Base-by-base conservation (phyloP, 2,888 invertebrate genomes). In the Tryphoninae sp. region DNA sequence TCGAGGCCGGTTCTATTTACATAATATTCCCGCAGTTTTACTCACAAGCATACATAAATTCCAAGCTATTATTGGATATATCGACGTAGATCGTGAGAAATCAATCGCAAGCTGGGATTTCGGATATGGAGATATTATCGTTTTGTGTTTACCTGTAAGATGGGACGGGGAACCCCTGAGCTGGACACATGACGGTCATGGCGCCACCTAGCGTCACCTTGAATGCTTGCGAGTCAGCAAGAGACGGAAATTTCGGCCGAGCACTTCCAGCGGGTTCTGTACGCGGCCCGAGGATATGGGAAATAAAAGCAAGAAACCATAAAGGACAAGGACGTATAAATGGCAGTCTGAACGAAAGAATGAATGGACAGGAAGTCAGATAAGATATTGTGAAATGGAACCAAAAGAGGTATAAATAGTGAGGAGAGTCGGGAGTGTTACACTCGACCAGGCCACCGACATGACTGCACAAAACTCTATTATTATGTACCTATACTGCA, bases 191-290 rank as follows among this genome's bases (percentile, higher is more conserved):
- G 80, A 93, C 86, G 76, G 93, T 93, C 88, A 93, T 90, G 85
- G 92, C 91, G 81, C 91, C 91, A 87, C 89, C 87, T 81, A 91
- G 89, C 78, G 83, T 84, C 82, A 91, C 89, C 88, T 90, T 90
- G 87, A 92, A 92, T 26, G 90, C 88, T 84, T 92, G 92, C 51
- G 89, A 92, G 80, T 92, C 91, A 76, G 91, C 93, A 84, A 93
- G 92, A 86, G 95, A 93, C 83, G 94, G 93, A 87, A 95, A 94
- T 92, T 94, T 94, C 71, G 95, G 95, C 78, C 93, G 93, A 55
- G 94, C 93, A 88, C 93, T 94, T 82, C 94, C 94, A 80, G 95
- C 93, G 8, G 94, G 95, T 90, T 94, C 92, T 94, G 91, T 61
- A 88, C 85, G 62, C 16, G 23, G 53, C 68, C 71, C 59, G 26